phyloP scores from a whole-genome alignment of 2,888 invertebrate genomes.

The Apodemia zela region DNA sequence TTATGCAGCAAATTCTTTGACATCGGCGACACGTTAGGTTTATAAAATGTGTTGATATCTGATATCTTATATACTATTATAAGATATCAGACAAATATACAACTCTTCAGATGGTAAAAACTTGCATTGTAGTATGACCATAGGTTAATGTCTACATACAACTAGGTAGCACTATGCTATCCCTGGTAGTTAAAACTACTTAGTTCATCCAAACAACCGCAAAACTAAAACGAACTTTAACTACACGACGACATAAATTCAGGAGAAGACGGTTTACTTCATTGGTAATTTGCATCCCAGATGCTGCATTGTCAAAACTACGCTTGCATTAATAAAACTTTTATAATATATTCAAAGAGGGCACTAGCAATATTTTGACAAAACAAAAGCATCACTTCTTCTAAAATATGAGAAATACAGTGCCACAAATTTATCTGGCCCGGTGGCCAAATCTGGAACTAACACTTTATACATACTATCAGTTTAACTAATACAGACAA shows the following conservation, averaged over 20 bases:
- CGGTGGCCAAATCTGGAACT: too few species aligned
- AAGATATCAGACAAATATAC: too few species aligned
- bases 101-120: too few species aligned
- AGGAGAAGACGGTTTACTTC: constrained; percentile 14
- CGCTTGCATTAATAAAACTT: constrained; percentile 1
- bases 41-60: too few species aligned
- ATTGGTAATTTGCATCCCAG: constrained; percentile 10
- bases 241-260: not conserved
- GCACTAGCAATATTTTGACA: not conserved
- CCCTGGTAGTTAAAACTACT: constrained; percentile 3
- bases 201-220: not conserved
- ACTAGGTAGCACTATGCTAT: not conserved
- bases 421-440: too few species aligned
- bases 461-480: too few species aligned
- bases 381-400: not conserved
- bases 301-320: constrained; percentile 2
- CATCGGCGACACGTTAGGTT: too few species aligned
- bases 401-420: not conserved
- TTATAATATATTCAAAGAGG: constrained; percentile 4
- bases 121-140: too few species aligned
- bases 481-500: too few species aligned
- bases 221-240: constrained; percentile 11
- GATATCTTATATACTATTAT: too few species aligned
- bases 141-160: too few species aligned
- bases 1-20: too few species aligned